These are phyloP conservation scores for Grantiella picta DNA, from an alignment of 2,113 vertebrate species.

Conservation along the genomic window DNA sequence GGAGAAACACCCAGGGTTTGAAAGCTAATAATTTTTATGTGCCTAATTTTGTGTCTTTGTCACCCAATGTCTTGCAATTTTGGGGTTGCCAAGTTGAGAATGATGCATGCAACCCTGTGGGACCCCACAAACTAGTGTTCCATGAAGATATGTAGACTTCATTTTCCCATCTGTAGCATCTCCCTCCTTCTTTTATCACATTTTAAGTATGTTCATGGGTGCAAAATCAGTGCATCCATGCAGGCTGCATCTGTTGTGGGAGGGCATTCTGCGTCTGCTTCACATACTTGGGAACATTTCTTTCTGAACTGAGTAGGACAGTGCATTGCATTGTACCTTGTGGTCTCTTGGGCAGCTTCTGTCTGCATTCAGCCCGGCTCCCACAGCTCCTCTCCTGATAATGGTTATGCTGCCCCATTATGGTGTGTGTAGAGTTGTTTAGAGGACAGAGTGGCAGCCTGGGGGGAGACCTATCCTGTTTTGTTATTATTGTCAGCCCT, in stretches of 20 bases:
- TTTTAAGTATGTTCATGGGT: neutral
- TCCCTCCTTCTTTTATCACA: neutral
- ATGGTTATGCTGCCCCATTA: neutral
- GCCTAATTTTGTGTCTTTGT: neutral
- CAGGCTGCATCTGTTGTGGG: neutral
- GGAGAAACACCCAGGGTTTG: neutral
- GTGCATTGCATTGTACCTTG: neutral
- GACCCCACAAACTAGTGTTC: neutral
- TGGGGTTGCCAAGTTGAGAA: conserved; percentile 11
- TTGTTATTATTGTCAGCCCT: neutral
- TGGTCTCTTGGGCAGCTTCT: neutral
- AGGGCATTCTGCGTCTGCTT: neutral
- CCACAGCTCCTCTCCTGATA: neutral
- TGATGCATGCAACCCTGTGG: neutral
- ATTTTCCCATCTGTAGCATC: neutral
- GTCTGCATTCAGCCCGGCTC: neutral
- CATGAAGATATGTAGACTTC: neutral
- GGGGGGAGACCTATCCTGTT: neutral
- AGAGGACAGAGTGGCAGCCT: neutral
- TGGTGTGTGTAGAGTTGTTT: neutral
- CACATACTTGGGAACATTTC: neutral
- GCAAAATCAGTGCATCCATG: neutral
- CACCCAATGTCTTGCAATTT: neutral
- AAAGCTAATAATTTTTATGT: neutral
- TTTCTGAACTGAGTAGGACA: neutral